These are phyloP conservation scores for Phortica variegata DNA, from an alignment of 1,140 invertebrate species.

Conservation along the genomic window DNA sequence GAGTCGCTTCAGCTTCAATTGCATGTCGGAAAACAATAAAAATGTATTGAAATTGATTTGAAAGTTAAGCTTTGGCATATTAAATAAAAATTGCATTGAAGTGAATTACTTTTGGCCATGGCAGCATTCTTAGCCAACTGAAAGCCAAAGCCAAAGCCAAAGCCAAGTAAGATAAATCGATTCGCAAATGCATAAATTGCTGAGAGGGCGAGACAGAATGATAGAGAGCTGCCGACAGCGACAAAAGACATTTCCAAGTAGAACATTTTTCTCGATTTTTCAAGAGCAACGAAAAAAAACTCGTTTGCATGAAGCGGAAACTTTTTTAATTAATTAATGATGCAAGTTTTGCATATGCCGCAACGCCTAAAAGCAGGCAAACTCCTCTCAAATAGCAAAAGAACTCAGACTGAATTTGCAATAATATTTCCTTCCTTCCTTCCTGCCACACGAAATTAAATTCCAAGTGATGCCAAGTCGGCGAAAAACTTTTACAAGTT, in stretches of 20 bases:
- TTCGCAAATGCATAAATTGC: constrained; percentile 2
- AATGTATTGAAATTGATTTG: constrained; percentile 44
- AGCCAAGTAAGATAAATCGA: constrained; percentile 9
- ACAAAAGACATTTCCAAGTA: background rate
- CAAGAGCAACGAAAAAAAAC: background rate
- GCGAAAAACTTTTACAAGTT: no score
- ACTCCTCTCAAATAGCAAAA: no score
- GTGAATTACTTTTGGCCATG: no score
- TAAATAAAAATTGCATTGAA: constrained; percentile 39
- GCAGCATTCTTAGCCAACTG: background rate
- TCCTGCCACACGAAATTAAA: no score
- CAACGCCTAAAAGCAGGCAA: no score
- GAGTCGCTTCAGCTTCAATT: background rate
- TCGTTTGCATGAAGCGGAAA: background rate
- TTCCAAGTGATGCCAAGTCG: background rate
- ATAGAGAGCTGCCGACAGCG: background rate
- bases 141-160: background rate
- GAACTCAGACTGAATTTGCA: no score
- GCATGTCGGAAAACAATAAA: background rate
- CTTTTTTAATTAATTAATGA: background rate
- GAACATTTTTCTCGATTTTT: background rate
- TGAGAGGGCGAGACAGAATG: background rate
- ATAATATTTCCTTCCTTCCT: no score
- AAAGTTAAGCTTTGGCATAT: constrained; percentile 37
- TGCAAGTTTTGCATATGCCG: no score